These are phyloP conservation scores for Cylindroiulus punctatus DNA, from an alignment of 2,888 invertebrate genomes.

Conservation along the genomic window DNA sequence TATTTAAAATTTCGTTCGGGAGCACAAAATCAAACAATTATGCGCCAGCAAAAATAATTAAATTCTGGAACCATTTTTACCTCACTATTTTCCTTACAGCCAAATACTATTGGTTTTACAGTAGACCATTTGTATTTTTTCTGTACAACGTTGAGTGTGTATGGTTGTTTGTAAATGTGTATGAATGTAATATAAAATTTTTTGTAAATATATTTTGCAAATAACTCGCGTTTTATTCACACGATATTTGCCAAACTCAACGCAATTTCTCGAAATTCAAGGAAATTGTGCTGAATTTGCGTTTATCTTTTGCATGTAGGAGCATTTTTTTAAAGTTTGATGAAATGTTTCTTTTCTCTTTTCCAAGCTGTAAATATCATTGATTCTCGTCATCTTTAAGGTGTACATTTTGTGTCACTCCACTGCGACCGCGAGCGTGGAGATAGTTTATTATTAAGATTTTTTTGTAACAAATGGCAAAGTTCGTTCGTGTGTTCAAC, in stretches of 20 bases:
- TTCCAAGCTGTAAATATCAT: conserved; percentile 2
- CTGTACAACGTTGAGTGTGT: conserved; percentile 34
- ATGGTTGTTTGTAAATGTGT: conserved; percentile 46
- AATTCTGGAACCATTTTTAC: conserved; percentile 36
- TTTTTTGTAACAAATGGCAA: conserved; percentile 26
- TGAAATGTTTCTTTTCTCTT: conserved; percentile 3
- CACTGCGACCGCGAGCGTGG: no score
- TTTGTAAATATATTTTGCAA: conserved; percentile 47
- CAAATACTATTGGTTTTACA: not conserved
- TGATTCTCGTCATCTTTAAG: conserved; percentile 27
- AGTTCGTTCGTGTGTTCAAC: not conserved
- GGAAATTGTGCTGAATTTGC: conserved; percentile 13
- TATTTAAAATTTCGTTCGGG: conserved; percentile 25
- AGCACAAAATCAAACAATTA: not conserved
- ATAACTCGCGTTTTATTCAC: conserved; percentile 13
- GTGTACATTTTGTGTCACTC: conserved; percentile 16
- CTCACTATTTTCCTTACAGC: conserved; percentile 31
- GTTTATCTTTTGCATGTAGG: not conserved
- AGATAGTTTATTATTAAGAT: not conserved
- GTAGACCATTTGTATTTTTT: conserved; percentile 25
- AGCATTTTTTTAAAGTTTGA: conserved; percentile 26
- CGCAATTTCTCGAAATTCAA: not conserved
- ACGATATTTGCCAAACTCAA: not conserved
- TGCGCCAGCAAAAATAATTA: not conserved
- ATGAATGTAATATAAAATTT: conserved; percentile 26